Percentiles rank a stretch among this genome's conserved stretches.
These are phyloP conservation scores for Mythimna loreyi DNA, from an alignment of 2,888 invertebrate genomes.

Conservation along the genomic window DNA sequence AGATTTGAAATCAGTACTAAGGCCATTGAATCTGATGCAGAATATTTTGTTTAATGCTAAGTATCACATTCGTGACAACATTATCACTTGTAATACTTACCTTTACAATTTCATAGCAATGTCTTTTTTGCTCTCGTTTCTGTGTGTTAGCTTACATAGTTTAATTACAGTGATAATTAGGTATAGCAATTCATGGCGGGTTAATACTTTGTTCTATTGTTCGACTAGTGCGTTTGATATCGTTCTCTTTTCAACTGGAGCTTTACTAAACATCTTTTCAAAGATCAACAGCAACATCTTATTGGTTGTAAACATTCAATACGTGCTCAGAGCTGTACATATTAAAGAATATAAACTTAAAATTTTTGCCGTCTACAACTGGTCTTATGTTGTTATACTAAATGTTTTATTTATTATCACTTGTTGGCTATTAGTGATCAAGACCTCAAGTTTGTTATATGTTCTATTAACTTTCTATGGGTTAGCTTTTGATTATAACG, in stretches of 20 bases:
- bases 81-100: slow-evolving; percentile 3
- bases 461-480: too few relatives aligned
- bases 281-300: slow-evolving; percentile 15
- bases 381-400: not conserved
- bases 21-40: slow-evolving; percentile 24
- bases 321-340: slow-evolving; percentile 10
- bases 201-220: too few relatives aligned
- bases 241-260: not conserved
- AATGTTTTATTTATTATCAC: not conserved
- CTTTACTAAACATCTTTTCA: not conserved
- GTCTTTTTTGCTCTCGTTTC: not conserved
- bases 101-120: slow-evolving; percentile 9
- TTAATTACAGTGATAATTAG: not conserved
- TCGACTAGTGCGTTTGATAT: not conserved
- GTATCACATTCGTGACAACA: slow-evolving; percentile 15
- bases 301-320: slow-evolving; percentile 11
- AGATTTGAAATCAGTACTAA: slow-evolving; percentile 18
- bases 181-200: too few relatives aligned
- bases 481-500: slow-evolving; percentile 7
- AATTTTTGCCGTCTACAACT: not conserved
- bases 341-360: not conserved
- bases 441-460: too few relatives aligned
- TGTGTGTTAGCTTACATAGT: not conserved
- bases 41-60: slow-evolving; percentile 26
- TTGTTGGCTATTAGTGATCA: too few relatives aligned